A percentile compares a stretch with the other conserved stretches of the same genome.
Conservation (phyloP, 2,797 vertebrate genomes). For the Chelidonichthys spinosus region DNA sequence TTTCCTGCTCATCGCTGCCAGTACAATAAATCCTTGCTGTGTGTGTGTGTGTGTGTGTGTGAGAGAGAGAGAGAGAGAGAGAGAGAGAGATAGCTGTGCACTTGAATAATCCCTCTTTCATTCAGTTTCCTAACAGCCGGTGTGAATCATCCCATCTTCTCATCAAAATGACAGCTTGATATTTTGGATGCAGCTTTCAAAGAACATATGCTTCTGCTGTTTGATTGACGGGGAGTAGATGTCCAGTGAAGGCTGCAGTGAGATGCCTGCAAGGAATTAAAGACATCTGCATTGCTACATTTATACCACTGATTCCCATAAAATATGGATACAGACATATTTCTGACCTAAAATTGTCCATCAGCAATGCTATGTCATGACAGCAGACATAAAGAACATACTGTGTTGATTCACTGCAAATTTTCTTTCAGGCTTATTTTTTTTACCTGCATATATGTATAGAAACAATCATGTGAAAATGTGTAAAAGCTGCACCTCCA, state of each 20-base stretch:
- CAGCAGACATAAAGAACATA: not conserved
- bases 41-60: not conserved
- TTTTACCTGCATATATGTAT: not conserved
- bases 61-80: no score
- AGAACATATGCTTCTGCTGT: not conserved
- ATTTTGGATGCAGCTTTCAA: slow-evolving; percentile 7
- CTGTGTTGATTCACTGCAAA: not conserved
- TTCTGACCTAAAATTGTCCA: slow-evolving; percentile 4
- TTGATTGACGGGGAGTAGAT: not conserved
- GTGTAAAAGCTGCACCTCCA: slow-evolving; percentile 7
- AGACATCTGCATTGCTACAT: slow-evolving; percentile 22
- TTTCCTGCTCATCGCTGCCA: slow-evolving; percentile 5
- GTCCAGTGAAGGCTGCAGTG: slow-evolving; percentile 3
- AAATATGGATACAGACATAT: slow-evolving; percentile 15
- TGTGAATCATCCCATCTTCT: slow-evolving; percentile 13
- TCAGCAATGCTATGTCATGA: not conserved
- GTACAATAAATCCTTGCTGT: no score
- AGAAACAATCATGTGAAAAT: not conserved
- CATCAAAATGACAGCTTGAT: slow-evolving; percentile 18
- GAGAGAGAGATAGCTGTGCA: not conserved
- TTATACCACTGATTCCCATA: slow-evolving; percentile 2
- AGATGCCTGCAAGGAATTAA: slow-evolving; percentile 4
- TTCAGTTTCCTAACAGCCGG: slow-evolving; percentile 6
- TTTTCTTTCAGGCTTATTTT: not conserved
- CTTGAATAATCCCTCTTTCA: slow-evolving; percentile 19